Base-by-base conservation (phyloP, 2,113 vertebrate species). In the Peromyscus californicus region DNA sequence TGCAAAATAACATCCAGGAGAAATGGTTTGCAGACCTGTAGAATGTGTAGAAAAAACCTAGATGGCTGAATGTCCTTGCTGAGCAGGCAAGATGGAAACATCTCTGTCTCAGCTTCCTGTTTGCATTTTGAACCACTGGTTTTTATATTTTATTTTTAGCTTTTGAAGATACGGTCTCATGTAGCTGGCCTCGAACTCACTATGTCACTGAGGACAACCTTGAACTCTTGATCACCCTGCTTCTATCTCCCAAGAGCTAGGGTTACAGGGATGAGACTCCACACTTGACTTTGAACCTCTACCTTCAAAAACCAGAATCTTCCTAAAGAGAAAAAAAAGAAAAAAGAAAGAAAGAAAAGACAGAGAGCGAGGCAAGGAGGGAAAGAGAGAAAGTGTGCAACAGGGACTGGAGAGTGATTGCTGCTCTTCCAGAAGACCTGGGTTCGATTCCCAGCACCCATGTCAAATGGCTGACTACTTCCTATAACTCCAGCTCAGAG, bases 261-360 rank as follows among this genome's bases (percentile, higher is more conserved):
- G 65, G 36, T 54, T 54, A 54, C 45, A 72, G 22, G 65, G 3
- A 3, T 72, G 67, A 10, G 22, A 70, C 36, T 29, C 13, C 48
- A 26, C 13, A 6, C 24, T 57, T 29, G 36, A 36, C 67, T 72
- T 36, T 33, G 59, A 91, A 36, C 16, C 22, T 24, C 70, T 33
- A 12, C 26, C 57, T 21, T 95, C 89, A 65, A n/a, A 93, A 93
- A 93, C 95, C 0, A 36, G 67, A 91, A 39, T 57, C 15, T 86
- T 67, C 11, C 39, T 67, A 48, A 67, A 69, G 16, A 45, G 13
- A 31, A 65, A 84, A 84, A 63, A 82, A 59, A 21, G 29, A 31
- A 67, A 67, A 19, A 59, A 65, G 4, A 29, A 29, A 65, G 9
- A 29, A 22, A 65, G 15, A 29, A 65, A 12, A 65, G 19, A 17